phyloP scores from a whole-genome alignment of 1,140 invertebrate genomes.

The Sitophilus oryzae region DNA sequence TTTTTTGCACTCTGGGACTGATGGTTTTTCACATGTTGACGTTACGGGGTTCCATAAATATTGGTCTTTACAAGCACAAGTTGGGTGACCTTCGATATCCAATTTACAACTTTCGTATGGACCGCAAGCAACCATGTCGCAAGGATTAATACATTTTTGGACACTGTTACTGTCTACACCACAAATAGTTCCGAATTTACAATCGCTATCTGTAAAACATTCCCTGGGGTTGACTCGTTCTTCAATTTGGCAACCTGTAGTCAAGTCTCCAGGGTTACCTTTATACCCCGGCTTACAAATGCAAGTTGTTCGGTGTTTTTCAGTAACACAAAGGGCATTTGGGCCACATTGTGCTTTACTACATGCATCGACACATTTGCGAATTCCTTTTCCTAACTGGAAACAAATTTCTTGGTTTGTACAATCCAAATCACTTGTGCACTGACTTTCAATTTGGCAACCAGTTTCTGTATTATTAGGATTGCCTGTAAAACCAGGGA shows the following conservation, averaged over 20 bases:
- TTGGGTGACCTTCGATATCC: conserved; percentile 58
- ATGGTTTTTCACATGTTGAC: conserved; percentile 76
- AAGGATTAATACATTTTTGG: conserved; percentile 68
- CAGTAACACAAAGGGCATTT: conserved; percentile 77
- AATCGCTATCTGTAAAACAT: conserved; percentile 68
- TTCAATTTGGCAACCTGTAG: conserved; percentile 67
- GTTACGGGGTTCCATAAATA: conserved; percentile 77
- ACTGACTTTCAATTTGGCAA: conserved; percentile 65
- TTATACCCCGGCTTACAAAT: conserved; percentile 73
- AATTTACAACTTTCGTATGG: conserved; percentile 71
- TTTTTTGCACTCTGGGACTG: conserved; percentile 68
- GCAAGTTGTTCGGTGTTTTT: conserved; percentile 77
- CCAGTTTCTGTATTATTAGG: conserved; percentile 63
- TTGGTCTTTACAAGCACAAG: conserved; percentile 68
- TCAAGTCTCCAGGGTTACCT: conserved; percentile 73
- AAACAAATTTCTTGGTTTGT: conserved; percentile 78
- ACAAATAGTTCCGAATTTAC: conserved; percentile 58
- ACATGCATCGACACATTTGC: conserved; percentile 81
- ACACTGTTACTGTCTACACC: conserved; percentile 52
- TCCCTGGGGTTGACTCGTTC: conserved; percentile 50
- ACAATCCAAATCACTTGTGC: conserved; percentile 74
- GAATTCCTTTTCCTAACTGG: conserved; percentile 64
- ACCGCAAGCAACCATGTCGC: conserved; percentile 70
- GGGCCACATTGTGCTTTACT: conserved; percentile 83
- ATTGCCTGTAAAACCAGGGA: conserved; percentile 72